Conservation (phyloP, 2,113 vertebrate species). For the Antidorcas marsupialis region DNA sequence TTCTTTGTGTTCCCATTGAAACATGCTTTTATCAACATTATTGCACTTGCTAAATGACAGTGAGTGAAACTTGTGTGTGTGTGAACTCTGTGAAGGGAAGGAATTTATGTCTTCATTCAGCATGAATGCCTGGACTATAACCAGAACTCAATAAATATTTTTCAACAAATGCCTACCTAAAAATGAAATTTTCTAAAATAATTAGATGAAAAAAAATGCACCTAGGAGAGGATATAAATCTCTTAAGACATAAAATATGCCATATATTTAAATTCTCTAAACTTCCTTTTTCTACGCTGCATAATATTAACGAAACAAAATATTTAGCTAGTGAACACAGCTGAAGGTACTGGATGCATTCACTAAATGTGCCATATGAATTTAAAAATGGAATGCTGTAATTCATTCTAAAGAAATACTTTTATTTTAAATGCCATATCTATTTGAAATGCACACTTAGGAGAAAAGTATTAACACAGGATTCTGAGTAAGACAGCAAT, state of each 20-base stretch:
- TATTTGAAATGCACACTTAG: neutral
- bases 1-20: neutral
- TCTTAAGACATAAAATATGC: neutral
- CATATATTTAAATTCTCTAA: neutral
- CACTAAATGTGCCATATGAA: neutral
- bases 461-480: neutral
- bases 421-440: constrained; percentile 30
- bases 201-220: neutral
- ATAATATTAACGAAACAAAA: neutral
- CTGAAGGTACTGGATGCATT: neutral
- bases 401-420: neutral
- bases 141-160: neutral
- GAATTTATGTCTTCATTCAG: neutral
- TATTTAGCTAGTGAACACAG: neutral
- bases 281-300: neutral
- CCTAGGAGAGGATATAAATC: neutral
- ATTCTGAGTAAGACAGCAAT: neutral
- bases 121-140: neutral
- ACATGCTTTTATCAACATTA: neutral
- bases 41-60: neutral
- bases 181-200: neutral
- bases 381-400: neutral
- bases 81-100: neutral
- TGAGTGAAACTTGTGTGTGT: neutral
- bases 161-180: neutral